Base-by-base conservation (phyloP, 2,888 invertebrate genomes). In the Mythimna vitellina region DNA sequence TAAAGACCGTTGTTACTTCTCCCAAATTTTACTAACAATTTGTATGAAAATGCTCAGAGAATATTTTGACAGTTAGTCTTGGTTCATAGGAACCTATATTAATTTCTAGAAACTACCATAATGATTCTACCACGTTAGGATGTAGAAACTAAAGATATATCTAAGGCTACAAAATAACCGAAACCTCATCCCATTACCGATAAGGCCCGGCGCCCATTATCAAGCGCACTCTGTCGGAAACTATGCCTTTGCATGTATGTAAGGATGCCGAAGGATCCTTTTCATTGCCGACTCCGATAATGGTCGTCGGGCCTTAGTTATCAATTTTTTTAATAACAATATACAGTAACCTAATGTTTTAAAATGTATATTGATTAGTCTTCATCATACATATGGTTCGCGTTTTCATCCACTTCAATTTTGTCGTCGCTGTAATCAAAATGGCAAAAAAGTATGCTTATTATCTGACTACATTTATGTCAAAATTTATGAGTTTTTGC, bases 391-490 rank as follows among this genome's bases (percentile, higher is more conserved):
- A 65, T 63, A 73, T 70, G 53, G 65, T 81, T 80, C 35, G 58
- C 53, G 64, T 78, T 85, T 72, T 86, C 86, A 62, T 80, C 86
- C 29, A 65, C 68, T 73, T 82, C 68, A 10, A 70, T 57, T 71
- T 72, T 73, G 62, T 58, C 12, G 22, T 82, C 72, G 65, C 82
- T 78, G 89, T 42, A 86, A 85, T 67, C 35, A 79, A 68, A 65
- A 35, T 67, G 35, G 49, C 46, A 46, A 46, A 25, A 32, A 20
- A 49, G 35, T 14, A 20, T 49, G 32, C 63, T 62, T 62, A 63
- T 29, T 29, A 46, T 5, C 46, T 20, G 17, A 3, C 29, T 56
- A 29, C 17, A 4, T 12, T 25, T 38, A 51, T 7, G 51, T 51
- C 6, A 10, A 3, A 0, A 51, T 9, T 20, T 49, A 53, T 9